Base-by-base conservation (phyloP, 2,888 invertebrate genomes). In the Parelbella ahira region DNA sequence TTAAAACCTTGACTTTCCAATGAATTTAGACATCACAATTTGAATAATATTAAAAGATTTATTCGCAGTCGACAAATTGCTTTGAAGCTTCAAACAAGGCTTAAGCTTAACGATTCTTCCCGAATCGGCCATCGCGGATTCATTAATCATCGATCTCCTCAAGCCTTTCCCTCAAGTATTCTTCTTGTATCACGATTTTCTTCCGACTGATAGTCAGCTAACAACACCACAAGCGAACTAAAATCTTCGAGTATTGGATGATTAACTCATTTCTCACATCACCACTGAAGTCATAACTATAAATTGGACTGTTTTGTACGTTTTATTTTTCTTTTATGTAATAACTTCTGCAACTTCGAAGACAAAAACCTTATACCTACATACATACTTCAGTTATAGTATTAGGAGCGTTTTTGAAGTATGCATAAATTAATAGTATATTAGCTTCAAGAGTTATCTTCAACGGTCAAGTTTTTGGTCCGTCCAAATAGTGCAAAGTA, bases 71-170 rank as follows among this genome's bases (percentile, higher is more conserved):
- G 53, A 56, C 51, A 54, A 54, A 54, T 51, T 51, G 48, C 50
- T 47, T 33, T 24, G 48, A 49, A 50, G 50, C 48, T 51, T 45
- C 49, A 42, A 50, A 46, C 51, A 53, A 37, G 37, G 37, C 37
- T 7, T 8, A 8, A 4, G 11, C 25, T 9, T 13, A 37, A 37
- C 27, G 21, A 21, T 37, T 50, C 50, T 15, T 15, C 10, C 20
- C 18, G 37, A 28, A 51, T 48, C 49, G 52, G 50, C 49, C 49
- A 51, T 37, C 45, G 47, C 32, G 25, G 37, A 37, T 39, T 45
- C 55, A 57, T 57, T 57, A 49, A 57, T 57, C 56, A 39, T 39
- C 18, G 30, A 55, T 45, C 27, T 21, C 25, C 29, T 41, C 48
- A 51, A 54, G 50, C 51, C 49, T 53, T 54, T 51, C 45, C 34